Conservation (phyloP, 2,888 invertebrate species). For the Erebia palarica region DNA sequence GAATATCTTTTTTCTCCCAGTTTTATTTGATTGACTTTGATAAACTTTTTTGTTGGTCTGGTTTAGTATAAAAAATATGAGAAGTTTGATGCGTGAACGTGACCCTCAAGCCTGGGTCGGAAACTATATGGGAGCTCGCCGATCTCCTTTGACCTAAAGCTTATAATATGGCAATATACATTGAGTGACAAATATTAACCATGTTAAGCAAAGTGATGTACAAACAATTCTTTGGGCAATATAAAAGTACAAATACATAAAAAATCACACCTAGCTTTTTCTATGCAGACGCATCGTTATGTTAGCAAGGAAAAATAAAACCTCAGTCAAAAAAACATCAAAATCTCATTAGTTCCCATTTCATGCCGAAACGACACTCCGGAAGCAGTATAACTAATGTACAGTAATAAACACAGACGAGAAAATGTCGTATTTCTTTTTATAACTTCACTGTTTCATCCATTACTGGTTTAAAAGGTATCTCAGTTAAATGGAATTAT, state of each 20-base stretch:
- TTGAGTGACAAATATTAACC: neutral
- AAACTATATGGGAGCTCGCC: no score
- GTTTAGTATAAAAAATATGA: no score
- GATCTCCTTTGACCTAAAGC: no score
- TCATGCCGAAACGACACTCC: conserved; percentile 80
- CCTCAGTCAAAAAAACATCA: conserved; percentile 83
- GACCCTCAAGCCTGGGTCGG: no score
- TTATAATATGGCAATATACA: neutral
- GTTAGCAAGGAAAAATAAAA: conserved; percentile 72
- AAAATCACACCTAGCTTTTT: conserved; percentile 44
- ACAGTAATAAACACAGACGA: conserved; percentile 79
- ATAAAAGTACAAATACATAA: conserved; percentile 25
- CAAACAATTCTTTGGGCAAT: neutral
- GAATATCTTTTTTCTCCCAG: no score
- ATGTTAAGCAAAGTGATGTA: neutral
- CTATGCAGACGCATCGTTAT: conserved; percentile 51
- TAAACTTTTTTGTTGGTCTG: no score
- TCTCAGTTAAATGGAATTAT: conserved; percentile 53
- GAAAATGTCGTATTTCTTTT: conserved; percentile 80
- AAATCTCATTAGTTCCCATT: conserved; percentile 83
- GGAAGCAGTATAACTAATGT: conserved; percentile 83
- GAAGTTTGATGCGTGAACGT: no score
- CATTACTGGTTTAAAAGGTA: conserved; percentile 76
- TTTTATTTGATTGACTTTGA: no score
- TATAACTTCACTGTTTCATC: conserved; percentile 75